A percentile compares a stretch with the other conserved stretches of the same genome.
Evolutionary conservation across 2,797 vertebrate genomes (phyloP).

Genomic region (Gouania willdenowi): DNA sequence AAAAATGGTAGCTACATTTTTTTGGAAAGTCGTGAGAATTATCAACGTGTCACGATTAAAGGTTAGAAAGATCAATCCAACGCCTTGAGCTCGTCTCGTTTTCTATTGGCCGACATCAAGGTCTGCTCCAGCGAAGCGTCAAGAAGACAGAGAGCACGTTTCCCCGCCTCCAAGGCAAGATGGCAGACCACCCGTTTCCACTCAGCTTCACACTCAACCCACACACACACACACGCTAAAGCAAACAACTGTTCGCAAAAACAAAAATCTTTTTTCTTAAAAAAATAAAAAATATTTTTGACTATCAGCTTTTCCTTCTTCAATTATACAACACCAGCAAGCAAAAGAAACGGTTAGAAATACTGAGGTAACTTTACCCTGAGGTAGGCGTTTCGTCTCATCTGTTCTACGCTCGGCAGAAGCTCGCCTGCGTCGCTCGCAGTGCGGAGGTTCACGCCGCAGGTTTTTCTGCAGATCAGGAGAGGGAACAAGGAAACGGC

Average conservation of each 20-base stretch:
- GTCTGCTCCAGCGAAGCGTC: slow-evolving; percentile 53
- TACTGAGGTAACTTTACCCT: slow-evolving; percentile 96
- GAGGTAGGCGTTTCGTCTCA: slow-evolving; percentile 85
- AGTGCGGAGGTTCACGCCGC: slow-evolving; percentile 69
- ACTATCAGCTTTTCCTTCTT: slow-evolving; percentile 86
- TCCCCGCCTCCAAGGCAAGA: slow-evolving; percentile 37
- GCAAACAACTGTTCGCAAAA: slow-evolving; percentile 47
- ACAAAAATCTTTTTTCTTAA: slow-evolving; percentile 87
- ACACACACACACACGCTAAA: slow-evolving; percentile 37
- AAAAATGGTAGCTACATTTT: too few relatives aligned
- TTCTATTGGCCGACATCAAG: slow-evolving; percentile 62
- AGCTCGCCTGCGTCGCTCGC: slow-evolving; percentile 51
- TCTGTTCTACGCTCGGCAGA: slow-evolving; percentile 74
- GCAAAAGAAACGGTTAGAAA: slow-evolving; percentile 83
- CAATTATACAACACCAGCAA: slow-evolving; percentile 96
- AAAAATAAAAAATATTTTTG: slow-evolving; percentile 98
- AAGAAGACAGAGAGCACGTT: slow-evolving; percentile 49
- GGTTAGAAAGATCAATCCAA: too few relatives aligned
- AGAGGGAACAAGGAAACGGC: slow-evolving; percentile 67
- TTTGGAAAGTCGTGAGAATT: too few relatives aligned
- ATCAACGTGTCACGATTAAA: too few relatives aligned
- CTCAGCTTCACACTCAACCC: slow-evolving; percentile 60
- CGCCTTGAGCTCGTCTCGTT: slow-evolving; percentile 42
- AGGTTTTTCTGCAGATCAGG: slow-evolving; percentile 66
- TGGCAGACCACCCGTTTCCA: slow-evolving; percentile 29